These are phyloP conservation scores for Fragum fragum DNA, from an alignment of 2,888 invertebrate species.

Conservation along the genomic window DNA sequence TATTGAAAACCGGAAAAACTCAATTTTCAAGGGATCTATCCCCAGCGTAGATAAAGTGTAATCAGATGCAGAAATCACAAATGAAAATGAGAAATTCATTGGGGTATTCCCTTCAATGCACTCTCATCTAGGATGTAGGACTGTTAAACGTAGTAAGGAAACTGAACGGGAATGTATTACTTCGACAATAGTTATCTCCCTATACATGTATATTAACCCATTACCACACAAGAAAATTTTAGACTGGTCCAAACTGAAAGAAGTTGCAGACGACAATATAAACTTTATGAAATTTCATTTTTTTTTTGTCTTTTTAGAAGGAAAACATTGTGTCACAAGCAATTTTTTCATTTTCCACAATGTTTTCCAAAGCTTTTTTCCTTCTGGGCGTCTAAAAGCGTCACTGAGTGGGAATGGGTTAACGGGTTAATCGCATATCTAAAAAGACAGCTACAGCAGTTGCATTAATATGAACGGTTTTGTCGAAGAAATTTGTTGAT, in stretches of 20 bases:
- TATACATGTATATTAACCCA: too few relatives aligned
- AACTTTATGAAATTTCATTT: too few relatives aligned
- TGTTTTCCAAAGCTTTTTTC: too few relatives aligned
- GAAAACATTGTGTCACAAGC: too few relatives aligned
- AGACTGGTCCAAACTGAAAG: too few relatives aligned
- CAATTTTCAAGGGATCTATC: background rate
- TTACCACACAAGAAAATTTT: too few relatives aligned
- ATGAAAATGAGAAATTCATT: constrained; percentile 16
- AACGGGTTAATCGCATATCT: constrained; percentile 9
- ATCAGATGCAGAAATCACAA: background rate
- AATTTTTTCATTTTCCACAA: too few relatives aligned
- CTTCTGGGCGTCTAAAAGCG: too few relatives aligned
- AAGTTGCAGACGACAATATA: too few relatives aligned
- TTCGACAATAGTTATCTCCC: constrained; percentile 22
- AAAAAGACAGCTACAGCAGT: background rate
- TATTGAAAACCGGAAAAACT: background rate
- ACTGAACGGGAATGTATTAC: constrained; percentile 27
- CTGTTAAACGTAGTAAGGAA: constrained; percentile 12
- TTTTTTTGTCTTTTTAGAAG: too few relatives aligned
- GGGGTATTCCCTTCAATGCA: constrained; percentile 17
- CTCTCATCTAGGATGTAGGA: background rate
- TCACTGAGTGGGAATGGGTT: too few relatives aligned
- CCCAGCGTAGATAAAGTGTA: background rate
- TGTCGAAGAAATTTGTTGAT: background rate
- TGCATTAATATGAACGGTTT: background rate